Evolutionary conservation across 1,140 invertebrate genomes (phyloP), one percentile per base, ranked within the genome.

Genomic region (Charaxes varanes): DNA sequence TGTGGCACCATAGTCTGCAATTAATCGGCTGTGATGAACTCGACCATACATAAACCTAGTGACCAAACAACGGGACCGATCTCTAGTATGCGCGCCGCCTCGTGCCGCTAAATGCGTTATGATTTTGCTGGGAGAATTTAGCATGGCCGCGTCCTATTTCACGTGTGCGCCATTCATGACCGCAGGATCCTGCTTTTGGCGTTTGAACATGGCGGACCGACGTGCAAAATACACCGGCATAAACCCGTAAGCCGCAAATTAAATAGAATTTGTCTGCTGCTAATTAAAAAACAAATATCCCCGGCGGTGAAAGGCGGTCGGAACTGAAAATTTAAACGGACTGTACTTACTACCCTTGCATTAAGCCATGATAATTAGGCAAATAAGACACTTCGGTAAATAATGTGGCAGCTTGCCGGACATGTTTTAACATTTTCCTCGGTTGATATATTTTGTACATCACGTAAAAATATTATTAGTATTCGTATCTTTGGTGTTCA

Each of bases 121-220:
- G 58, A 70, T 70, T 72, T 69, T 51, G 49, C 43, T 48, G 61
- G 30, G 55, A 62, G 66, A 56, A 65, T 69, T 65, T 61, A 54
- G 43, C 55, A 47, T 50, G 41, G 35, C 38, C 46, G 48, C 38
- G 41, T 43, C 48, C 60, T 62, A 61, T 66, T 68, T 66, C 53
- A 57, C 42, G 45, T 55, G 48, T 36, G 42, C 44, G 50, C 56
- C 45, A 48, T 59, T 60, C 53, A 42, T 45, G 56, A 79, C 72
- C 72, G 59, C 74, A 81, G 52, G 33, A 57, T 66, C 42, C 68
- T 79, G 77, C 55, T 74, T 77, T 73, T 70, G 66, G 70, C 72
- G 68, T 81, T 69, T 67, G 56, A 72, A 71, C 64, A 71, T 62
- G 53, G 52, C 58, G 41, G 58, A 55, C 56, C 65, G 57, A 53